Evolutionary conservation across 2,113 vertebrate species (phyloP).

Genomic region (Chaetodon trifascialis): DNA sequence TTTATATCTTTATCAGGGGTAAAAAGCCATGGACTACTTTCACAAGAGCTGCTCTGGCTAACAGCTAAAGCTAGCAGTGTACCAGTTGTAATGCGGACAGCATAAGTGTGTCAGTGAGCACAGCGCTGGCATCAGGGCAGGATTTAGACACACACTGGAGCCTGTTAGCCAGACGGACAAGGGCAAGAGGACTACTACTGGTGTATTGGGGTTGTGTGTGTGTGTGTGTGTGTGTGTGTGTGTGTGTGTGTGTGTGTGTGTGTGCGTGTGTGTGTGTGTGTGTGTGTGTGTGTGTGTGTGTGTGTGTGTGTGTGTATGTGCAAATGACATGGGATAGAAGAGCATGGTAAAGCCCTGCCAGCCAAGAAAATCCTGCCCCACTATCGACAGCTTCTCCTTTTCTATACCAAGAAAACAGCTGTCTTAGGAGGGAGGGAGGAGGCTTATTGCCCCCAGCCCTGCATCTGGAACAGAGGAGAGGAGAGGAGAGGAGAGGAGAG

Average conservation of each 20-base stretch:
- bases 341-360: constrained; percentile 37
- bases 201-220: constrained; percentile 27
- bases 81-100: constrained; percentile 29
- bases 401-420: constrained; percentile 71
- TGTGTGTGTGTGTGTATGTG: constrained; percentile 21
- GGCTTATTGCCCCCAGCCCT: constrained; percentile 48
- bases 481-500: neutral
- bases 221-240: constrained; percentile 12
- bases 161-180: constrained; percentile 56
- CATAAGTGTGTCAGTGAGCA: constrained; percentile 64
- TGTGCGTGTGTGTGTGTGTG: constrained; percentile 20
- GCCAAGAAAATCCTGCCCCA: constrained; percentile 50
- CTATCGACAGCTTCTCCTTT: constrained; percentile 41
- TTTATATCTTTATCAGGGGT: neutral
- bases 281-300: constrained; percentile 17
- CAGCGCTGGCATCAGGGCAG: constrained; percentile 56
- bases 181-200: constrained; percentile 34
- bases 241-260: constrained; percentile 18
- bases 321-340: constrained; percentile 41
- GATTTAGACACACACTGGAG: constrained; percentile 58
- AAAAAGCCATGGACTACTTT: neutral
- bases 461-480: constrained; percentile 61
- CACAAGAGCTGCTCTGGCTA: constrained; percentile 15
- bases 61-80: constrained; percentile 28
- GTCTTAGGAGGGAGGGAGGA: constrained; percentile 55